Conservation (phyloP, 1,140 invertebrate species). For the Heliconius congener region DNA sequence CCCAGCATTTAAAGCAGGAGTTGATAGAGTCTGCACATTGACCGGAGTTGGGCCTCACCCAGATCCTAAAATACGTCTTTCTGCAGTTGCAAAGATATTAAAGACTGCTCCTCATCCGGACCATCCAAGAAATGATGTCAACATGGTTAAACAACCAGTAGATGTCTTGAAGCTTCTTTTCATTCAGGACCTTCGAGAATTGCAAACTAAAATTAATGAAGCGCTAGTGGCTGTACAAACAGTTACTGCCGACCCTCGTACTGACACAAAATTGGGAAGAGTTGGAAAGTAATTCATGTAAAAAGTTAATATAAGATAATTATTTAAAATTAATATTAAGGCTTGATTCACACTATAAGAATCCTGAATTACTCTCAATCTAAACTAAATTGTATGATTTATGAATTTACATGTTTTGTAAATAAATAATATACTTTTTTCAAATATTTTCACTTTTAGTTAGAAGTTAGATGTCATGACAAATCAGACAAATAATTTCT, state of each 20-base stretch:
- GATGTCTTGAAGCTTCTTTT: constrained; percentile 92
- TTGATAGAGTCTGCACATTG: constrained; percentile 81
- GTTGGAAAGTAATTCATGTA: constrained; percentile 86
- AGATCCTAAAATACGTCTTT: constrained; percentile 72
- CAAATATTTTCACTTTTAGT: too few species aligned
- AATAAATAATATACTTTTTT: too few species aligned
- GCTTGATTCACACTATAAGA: not conserved
- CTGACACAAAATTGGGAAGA: constrained; percentile 96
- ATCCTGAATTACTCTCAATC: too few species aligned
- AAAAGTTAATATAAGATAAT: not conserved
- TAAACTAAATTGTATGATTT: too few species aligned
- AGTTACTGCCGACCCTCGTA: constrained; percentile 98
- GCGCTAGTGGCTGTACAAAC: constrained; percentile 95
- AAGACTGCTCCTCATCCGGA: constrained; percentile 91
- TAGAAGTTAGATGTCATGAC: too few species aligned
- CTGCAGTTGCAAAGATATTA: constrained; percentile 88
- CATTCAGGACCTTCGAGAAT: constrained; percentile 93
- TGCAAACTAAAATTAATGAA: constrained; percentile 98
- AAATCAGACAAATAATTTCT: too few species aligned
- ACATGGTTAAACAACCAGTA: constrained; percentile 85
- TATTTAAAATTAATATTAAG: constrained; percentile 15
- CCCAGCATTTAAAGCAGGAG: constrained; percentile 91
- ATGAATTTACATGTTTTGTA: too few species aligned
- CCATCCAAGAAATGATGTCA: constrained; percentile 84
- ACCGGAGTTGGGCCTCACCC: constrained; percentile 72